phyloP scores from a whole-genome alignment of 2,888 invertebrate genomes.

The Tachina fera region DNA sequence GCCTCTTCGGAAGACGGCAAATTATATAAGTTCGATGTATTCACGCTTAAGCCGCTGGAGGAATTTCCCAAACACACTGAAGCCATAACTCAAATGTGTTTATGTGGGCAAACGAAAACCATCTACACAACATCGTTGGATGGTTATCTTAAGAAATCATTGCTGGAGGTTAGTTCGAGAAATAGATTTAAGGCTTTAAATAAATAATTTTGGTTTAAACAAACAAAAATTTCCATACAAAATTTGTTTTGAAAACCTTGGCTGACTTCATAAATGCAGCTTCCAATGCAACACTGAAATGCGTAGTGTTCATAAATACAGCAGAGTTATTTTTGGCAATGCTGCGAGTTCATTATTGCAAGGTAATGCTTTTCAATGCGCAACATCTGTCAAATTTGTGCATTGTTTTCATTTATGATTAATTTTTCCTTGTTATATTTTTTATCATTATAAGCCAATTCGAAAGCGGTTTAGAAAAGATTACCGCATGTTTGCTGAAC shows the following conservation, averaged over 20 bases:
- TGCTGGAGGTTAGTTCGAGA: conserved; percentile 77
- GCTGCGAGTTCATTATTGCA: too few relatives aligned
- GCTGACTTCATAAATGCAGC: too few relatives aligned
- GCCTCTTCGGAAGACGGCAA: conserved; percentile 82
- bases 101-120: conserved; percentile 75
- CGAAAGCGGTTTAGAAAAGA: too few relatives aligned
- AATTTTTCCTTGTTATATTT: too few relatives aligned
- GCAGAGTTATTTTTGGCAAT: too few relatives aligned
- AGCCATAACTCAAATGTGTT: conserved; percentile 80
- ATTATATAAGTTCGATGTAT: conserved; percentile 80
- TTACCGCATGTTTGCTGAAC: too few relatives aligned
- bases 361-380: too few relatives aligned
- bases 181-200: neutral
- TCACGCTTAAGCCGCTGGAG: conserved; percentile 76
- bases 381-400: too few relatives aligned
- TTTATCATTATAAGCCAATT: too few relatives aligned
- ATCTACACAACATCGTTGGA: conserved; percentile 81
- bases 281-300: too few relatives aligned
- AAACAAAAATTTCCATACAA: neutral
- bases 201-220: neutral
- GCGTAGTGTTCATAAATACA: too few relatives aligned
- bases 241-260: neutral
- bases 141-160: conserved; percentile 81
- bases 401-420: too few relatives aligned
- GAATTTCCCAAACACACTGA: conserved; percentile 81